Base-by-base conservation (phyloP, 2,113 vertebrate genomes). In the Choloepus hoffmanni region DNA sequence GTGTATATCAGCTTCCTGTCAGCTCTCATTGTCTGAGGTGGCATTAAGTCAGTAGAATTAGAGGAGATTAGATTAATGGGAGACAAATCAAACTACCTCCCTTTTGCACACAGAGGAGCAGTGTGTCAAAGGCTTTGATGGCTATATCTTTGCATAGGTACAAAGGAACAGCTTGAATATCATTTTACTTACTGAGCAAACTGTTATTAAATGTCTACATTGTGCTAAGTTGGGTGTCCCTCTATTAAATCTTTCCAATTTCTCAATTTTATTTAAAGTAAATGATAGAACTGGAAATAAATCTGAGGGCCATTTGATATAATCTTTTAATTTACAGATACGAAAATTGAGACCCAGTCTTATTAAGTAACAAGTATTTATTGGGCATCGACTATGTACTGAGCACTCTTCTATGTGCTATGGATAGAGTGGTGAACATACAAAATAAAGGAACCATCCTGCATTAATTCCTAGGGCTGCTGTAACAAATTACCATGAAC, bases 251-350 rank as follows among this genome's bases (percentile, higher is more conserved):
- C 62, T 85, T 94, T 85, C 26, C 60, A 5, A 53, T 77, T 83
- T 77, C n/a, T 93, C 23, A 65, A 18, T 70, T 96, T 85, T 89
- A 95, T 67, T 95, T 95, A 89, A 95, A 96, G 67, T 77, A 95
- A 67, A 81, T 85, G 26, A 82, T 65, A 70, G 2, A 60, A 10
- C 28, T 60, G 30, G 43, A 74, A 62, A 78, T 68, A 94, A 85
- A 92, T 79, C 79, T 43, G 65, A 36, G 15, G 15, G 19, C 74
- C 18, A 53, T 77, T 23, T 53, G 40, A 67, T 43, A 70, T 72
- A 77, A 7, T 0, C 19, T 79, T 68, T 62, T 79, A 85, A 85
- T 89, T 95, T 74, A 62, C 43, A 86, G 82, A n/a, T 83, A 63
- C 86, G 36, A 7, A 73, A 95, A 85, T 14, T 67, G 58, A 92